Base-by-base conservation (phyloP, 2,888 invertebrate species). In the Cryptus viduatorius region DNA sequence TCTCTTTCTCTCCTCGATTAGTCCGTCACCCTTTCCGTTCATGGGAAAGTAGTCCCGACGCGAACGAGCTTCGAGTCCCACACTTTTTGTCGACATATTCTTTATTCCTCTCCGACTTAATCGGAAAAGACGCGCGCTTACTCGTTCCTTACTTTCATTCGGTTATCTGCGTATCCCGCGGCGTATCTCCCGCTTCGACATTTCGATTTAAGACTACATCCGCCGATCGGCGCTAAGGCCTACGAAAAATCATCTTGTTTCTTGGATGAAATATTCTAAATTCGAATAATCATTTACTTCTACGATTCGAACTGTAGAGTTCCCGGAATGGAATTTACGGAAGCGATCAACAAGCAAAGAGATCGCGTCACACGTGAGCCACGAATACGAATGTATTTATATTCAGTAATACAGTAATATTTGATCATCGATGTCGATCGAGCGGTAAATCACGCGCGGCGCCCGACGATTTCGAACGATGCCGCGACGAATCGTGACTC, bases 11-110 rank as follows among this genome's bases (percentile, higher is more conserved):
- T 67, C 87, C 90, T 88, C 88, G 79, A 69, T 72, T 65, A 73
- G 42, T 65, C 64, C 50, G 16, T 72, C 71, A 89, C 86, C 87
- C 89, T 87, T 83, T 65, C 79, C 79, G 65, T 90, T 88, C 92
- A 93, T 93, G 92, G 92, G 93, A 93, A 93, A 93, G 91, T 92
- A 92, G 90, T 92, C 88, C 90, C 90, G 89, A 88, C 56, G 61
- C 89, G 88, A 89, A 87, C 86, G 86, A 80, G 87, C 83, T 79
- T 85, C 84, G 75, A 73, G 71, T 84, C 5, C 86, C 88, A 87
- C 87, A 88, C 86, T 79, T 86, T 85, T 85, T 78, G 44, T 68
- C 16, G 19, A 42, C 29, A 29, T 64, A 64, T 67, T 61, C 78
- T 68, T 72, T 64, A 64, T 59, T 48, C n/a, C 16, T 64, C 42